phyloP scores from a whole-genome alignment of 2,797 vertebrate genomes.

The Eupleurogrammus muticus region DNA sequence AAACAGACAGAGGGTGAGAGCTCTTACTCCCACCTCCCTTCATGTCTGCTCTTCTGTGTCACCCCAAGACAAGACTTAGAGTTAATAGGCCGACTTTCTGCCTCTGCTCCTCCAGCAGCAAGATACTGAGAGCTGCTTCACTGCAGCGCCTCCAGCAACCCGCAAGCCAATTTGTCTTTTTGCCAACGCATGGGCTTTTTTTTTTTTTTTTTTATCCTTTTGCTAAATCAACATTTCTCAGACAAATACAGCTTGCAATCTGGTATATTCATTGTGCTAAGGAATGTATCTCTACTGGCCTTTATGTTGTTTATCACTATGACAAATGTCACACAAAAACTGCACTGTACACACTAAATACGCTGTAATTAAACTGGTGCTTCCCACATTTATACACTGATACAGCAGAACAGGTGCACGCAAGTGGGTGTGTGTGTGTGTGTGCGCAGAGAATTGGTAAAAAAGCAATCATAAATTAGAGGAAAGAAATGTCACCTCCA shows the following conservation, averaged over 20 bases:
- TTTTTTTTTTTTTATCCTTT: conserved; percentile 24
- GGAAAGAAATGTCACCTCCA: not conserved
- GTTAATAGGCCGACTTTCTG: conserved; percentile 67
- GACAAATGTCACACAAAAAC: not conserved
- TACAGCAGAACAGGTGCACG: not conserved
- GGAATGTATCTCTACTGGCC: conserved; percentile 12
- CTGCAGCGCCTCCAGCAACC: conserved; percentile 66
- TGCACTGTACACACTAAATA: too few relatives aligned
- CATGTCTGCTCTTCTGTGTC: conserved; percentile 45
- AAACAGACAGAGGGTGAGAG: conserved; percentile 42
- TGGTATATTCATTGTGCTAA: conserved; percentile 27
- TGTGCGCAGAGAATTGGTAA: not conserved
- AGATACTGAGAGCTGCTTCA: conserved; percentile 56
- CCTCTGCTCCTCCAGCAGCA: conserved; percentile 57
- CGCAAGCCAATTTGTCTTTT: conserved; percentile 69
- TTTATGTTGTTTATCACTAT: not conserved
- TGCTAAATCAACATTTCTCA: conserved; percentile 67
- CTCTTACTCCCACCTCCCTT: conserved; percentile 50
- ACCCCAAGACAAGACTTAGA: conserved; percentile 59
- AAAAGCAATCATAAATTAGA: not conserved
- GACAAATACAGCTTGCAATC: conserved; percentile 48
- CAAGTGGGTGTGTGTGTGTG: not conserved
- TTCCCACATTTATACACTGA: not conserved
- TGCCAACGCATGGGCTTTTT: conserved; percentile 59
- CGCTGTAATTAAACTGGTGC: not conserved